Evolutionary conservation across 2,113 vertebrate species (phyloP).

Genomic region (Chloropsis hardwickii): DNA sequence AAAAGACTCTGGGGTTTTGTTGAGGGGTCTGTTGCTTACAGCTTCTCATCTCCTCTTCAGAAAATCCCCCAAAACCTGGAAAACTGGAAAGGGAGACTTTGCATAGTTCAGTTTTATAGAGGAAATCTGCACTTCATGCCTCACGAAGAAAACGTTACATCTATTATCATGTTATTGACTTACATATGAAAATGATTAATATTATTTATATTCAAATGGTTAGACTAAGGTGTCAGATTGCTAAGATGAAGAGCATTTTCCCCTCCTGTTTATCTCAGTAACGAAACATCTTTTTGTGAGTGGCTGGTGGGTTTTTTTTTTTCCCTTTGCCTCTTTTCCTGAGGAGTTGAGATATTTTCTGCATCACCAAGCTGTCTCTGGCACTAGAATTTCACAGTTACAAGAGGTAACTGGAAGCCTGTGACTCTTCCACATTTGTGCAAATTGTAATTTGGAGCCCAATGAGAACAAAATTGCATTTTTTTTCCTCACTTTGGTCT

Average conservation of each 20-base stretch:
- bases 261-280: not conserved
- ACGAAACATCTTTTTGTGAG: not conserved
- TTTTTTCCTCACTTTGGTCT: not conserved
- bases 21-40: not conserved
- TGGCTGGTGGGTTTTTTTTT: too few species aligned
- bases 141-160: not conserved
- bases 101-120: not conserved
- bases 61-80: not conserved
- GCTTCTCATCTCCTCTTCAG: not conserved
- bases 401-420: not conserved
- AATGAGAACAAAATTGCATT: not conserved
- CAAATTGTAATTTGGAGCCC: not conserved
- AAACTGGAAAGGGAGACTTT: not conserved
- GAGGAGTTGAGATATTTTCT: not conserved
- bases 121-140: fast-evolving
- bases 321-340: not conserved
- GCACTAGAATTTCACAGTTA: not conserved
- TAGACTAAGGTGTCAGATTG: not conserved
- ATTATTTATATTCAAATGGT: not conserved
- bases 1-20: not conserved
- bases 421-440: not conserved
- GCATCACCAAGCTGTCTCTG: not conserved
- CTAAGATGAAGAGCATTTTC: not conserved
- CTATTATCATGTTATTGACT: not conserved
- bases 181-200: not conserved